Evolutionary conservation across 1,140 invertebrate genomes (phyloP).

Genomic region (Diachasma alloeum): DNA sequence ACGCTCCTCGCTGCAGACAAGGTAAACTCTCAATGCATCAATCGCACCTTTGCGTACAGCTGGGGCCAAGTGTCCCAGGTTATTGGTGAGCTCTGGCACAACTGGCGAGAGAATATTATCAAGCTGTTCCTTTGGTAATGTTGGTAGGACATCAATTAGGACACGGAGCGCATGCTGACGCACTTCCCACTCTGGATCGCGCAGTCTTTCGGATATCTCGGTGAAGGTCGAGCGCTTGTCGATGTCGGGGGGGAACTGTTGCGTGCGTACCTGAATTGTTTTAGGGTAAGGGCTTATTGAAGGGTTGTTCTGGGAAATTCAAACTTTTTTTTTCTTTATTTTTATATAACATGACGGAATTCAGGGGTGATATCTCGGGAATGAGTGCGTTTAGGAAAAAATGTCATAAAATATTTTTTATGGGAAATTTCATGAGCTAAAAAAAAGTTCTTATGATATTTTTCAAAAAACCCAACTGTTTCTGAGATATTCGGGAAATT

Average conservation of each 20-base stretch:
- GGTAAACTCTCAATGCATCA: slow-evolving; percentile 74
- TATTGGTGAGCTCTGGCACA: slow-evolving; percentile 74
- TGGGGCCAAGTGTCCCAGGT: slow-evolving; percentile 78
- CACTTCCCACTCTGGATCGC: slow-evolving; percentile 82
- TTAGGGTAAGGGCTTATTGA: background rate
- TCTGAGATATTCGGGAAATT: too few relatives aligned
- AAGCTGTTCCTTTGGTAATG: slow-evolving; percentile 69
- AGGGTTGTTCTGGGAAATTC: background rate
- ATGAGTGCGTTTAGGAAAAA: too few relatives aligned
- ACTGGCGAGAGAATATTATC: slow-evolving; percentile 70
- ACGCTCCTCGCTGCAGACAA: slow-evolving; percentile 66
- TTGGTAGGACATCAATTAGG: slow-evolving; percentile 76
- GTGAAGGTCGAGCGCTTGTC: slow-evolving; percentile 72
- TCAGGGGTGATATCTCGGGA: too few relatives aligned
- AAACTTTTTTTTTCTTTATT: too few relatives aligned
- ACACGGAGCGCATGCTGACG: slow-evolving; percentile 80
- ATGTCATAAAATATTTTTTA: too few relatives aligned
- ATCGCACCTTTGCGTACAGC: slow-evolving; percentile 79
- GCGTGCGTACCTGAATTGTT: slow-evolving; percentile 50
- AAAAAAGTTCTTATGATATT: too few relatives aligned
- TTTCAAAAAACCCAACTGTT: too few relatives aligned
- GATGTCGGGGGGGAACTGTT: slow-evolving; percentile 67
- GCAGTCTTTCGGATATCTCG: slow-evolving; percentile 75
- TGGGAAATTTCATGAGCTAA: too few relatives aligned
- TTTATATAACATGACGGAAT: too few relatives aligned